phyloP scores from a whole-genome alignment of 1,140 invertebrate genomes.

The Cotesia typhae region DNA sequence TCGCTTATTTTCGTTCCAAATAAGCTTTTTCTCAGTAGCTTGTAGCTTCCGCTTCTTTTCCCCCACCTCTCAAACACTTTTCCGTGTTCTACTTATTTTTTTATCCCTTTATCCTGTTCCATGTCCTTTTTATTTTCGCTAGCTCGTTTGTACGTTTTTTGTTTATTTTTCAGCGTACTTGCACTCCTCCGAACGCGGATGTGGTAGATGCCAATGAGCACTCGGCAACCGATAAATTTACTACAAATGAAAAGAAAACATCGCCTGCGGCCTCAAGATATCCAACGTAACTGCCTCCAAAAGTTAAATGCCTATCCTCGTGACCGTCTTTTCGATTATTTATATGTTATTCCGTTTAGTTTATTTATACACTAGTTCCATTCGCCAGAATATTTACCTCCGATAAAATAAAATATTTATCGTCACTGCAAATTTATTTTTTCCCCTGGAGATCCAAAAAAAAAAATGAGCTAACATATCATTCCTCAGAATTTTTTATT shows the following conservation, averaged over 20 bases:
- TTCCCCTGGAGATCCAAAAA: no score
- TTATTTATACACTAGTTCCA: background rate
- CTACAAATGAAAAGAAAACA: conserved; percentile 52
- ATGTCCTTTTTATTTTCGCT: no score
- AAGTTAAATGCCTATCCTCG: conserved; percentile 28
- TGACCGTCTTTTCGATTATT: background rate
- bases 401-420: no score
- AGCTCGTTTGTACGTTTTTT: no score
- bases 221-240: conserved; percentile 48
- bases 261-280: conserved; percentile 41
- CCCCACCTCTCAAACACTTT: conserved; percentile 13
- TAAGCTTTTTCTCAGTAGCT: background rate
- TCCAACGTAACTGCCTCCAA: conserved; percentile 26
- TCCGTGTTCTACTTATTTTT: conserved; percentile 12
- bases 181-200: conserved; percentile 13
- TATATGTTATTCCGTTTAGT: background rate
- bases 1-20: background rate
- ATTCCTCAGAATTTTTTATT: no score
- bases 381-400: background rate
- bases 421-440: no score
- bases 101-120: no score
- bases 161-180: no score
- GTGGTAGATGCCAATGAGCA: conserved; percentile 12
- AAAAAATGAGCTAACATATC: no score
- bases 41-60: conserved; percentile 8